Evolutionary conservation across 2,113 vertebrate species (phyloP).

Genomic region (Chloropsis hardwickii): DNA sequence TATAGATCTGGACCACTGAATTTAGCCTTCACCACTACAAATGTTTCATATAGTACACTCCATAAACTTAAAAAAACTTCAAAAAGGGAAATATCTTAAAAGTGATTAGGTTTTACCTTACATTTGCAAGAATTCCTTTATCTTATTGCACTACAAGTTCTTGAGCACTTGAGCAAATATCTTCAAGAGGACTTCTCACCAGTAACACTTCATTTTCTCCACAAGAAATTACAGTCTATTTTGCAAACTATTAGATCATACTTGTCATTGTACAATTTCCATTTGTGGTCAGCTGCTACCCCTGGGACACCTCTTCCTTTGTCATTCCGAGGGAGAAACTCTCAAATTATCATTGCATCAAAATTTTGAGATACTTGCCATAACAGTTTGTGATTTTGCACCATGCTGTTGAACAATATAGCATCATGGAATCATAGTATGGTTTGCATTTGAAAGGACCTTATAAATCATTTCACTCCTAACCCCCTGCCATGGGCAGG

Average conservation of each 20-base stretch:
- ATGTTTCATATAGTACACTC: not conserved
- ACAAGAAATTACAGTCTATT: not conserved
- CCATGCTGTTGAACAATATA: accelerated
- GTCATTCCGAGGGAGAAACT: not conserved
- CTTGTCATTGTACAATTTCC: not conserved
- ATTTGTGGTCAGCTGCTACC: accelerated
- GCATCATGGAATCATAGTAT: no score
- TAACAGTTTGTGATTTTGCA: not conserved
- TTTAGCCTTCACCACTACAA: not conserved
- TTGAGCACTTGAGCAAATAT: not conserved
- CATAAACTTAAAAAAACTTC: not conserved
- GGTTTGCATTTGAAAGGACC: not conserved
- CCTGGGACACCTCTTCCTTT: not conserved
- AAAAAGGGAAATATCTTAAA: not conserved
- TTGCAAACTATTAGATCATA: not conserved
- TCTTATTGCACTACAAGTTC: not conserved
- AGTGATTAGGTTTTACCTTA: accelerated
- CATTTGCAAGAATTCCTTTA: not conserved
- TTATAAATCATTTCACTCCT: not conserved
- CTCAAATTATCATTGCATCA: not conserved
- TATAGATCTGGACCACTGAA: not conserved
- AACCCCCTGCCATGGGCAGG: not conserved
- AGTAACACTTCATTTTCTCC: not conserved
- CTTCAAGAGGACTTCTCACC: not conserved
- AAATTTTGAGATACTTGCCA: not conserved